Evolutionary conservation across 2,888 invertebrate genomes (phyloP).

Genomic region (Amblyjoppa fuscipennis): DNA sequence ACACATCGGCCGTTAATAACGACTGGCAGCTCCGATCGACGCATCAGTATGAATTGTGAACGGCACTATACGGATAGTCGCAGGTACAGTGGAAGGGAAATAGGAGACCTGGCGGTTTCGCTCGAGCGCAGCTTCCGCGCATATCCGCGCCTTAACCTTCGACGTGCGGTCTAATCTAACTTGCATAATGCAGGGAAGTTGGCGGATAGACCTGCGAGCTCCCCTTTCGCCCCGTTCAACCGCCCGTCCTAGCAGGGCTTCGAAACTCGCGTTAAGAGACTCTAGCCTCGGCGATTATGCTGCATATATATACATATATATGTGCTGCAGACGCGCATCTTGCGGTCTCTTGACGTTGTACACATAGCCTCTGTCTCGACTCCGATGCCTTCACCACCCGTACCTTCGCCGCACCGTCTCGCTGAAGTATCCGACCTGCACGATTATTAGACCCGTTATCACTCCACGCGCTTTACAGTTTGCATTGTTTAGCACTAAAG

Average conservation of each 20-base stretch:
- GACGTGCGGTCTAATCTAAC: constrained; percentile 69
- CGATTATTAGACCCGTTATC: constrained; percentile 50
- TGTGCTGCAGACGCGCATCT: constrained; percentile 50
- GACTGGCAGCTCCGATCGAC: too few relatives aligned
- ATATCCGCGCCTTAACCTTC: constrained; percentile 63
- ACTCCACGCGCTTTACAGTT: constrained; percentile 23
- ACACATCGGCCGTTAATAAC: too few relatives aligned
- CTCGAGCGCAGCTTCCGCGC: constrained; percentile 51
- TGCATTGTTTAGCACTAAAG: neutral
- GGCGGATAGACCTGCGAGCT: constrained; percentile 51
- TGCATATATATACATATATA: constrained; percentile 24
- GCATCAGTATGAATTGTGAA: constrained; percentile 21
- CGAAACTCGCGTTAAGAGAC: constrained; percentile 68
- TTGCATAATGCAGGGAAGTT: constrained; percentile 69
- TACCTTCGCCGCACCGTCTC: constrained; percentile 19
- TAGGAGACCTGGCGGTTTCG: constrained; percentile 46
- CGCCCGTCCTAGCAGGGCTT: constrained; percentile 38
- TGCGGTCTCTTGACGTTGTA: constrained; percentile 47
- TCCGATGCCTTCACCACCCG: neutral
- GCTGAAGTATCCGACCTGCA: neutral
- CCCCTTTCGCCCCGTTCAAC: neutral
- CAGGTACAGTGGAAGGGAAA: constrained; percentile 31
- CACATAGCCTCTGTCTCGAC: constrained; percentile 13
- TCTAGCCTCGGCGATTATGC: constrained; percentile 63
- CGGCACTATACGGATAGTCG: constrained; percentile 28